Evolutionary conservation across 2,113 vertebrate species (phyloP).

Genomic region (Fukomys damarensis): DNA sequence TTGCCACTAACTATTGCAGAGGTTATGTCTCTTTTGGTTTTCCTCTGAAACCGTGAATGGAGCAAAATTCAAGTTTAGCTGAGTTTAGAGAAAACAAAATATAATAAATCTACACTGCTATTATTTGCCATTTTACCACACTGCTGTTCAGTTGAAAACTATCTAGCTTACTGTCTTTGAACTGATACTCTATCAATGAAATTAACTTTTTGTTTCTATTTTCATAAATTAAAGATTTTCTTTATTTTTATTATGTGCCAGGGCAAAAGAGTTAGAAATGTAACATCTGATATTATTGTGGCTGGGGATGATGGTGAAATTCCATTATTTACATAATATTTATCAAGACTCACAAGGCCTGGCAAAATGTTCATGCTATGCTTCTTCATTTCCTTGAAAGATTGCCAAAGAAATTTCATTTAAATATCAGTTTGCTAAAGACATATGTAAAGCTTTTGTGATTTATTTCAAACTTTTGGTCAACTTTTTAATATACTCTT

Average conservation of each 20-base stretch:
- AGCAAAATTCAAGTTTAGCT: slow-evolving; percentile 81
- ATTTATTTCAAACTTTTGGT: slow-evolving; percentile 68
- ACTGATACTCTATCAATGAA: slow-evolving; percentile 61
- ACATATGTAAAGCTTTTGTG: slow-evolving; percentile 31
- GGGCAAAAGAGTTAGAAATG: slow-evolving; percentile 57
- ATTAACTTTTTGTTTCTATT: slow-evolving; percentile 51
- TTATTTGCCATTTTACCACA: slow-evolving; percentile 71
- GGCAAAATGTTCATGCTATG: slow-evolving; percentile 36
- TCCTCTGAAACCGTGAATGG: slow-evolving; percentile 81
- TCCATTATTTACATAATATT: slow-evolving; percentile 80
- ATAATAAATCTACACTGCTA: slow-evolving; percentile 68
- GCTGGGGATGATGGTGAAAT: slow-evolving; percentile 57
- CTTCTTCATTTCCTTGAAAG: slow-evolving; percentile 78
- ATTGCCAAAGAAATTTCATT: slow-evolving; percentile 73
- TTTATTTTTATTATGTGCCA: slow-evolving; percentile 44
- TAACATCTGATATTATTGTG: slow-evolving; percentile 78
- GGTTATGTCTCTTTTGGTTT: slow-evolving; percentile 84
- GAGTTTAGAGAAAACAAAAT: slow-evolving; percentile 73
- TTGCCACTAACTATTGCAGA: slow-evolving; percentile 85
- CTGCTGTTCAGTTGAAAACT: slow-evolving; percentile 71
- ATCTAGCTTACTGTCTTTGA: slow-evolving; percentile 45
- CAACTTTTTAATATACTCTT: slow-evolving; percentile 34
- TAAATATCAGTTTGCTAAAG: slow-evolving; percentile 66
- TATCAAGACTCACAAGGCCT: slow-evolving; percentile 65
- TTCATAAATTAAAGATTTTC: slow-evolving; percentile 14